Evolutionary conservation across 2,113 vertebrate species (phyloP).

Genomic region (Sinocyclocheilus rhinocerous): DNA sequence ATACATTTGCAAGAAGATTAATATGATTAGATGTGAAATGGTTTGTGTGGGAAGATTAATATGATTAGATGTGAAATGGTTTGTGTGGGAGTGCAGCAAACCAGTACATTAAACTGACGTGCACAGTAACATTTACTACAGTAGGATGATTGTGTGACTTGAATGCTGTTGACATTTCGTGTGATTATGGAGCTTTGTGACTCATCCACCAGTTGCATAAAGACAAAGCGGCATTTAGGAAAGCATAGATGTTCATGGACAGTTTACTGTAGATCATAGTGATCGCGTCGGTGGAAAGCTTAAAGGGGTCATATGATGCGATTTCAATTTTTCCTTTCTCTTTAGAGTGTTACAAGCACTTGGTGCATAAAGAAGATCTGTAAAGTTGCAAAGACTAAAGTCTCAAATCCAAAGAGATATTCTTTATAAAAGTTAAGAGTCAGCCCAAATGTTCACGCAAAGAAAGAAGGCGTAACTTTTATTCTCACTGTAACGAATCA

Average conservation of each 20-base stretch:
- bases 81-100: background rate
- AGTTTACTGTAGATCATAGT: background rate
- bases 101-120: background rate
- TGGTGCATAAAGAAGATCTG: no score
- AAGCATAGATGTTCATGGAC: background rate
- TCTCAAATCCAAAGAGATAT: no score
- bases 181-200: background rate
- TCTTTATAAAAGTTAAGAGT: no score
- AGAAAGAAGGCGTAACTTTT: no score
- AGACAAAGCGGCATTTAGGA: background rate
- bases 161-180: constrained; percentile 22
- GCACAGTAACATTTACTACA: constrained; percentile 3
- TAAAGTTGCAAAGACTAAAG: no score
- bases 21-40: background rate
- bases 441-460: no score
- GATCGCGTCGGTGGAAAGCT: background rate
- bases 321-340: no score
- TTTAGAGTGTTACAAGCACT: no score
- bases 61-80: background rate
- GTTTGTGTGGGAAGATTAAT: background rate
- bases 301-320: no score
- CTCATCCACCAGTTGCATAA: background rate
- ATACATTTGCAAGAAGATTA: background rate
- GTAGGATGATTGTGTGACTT: constrained; percentile 11
- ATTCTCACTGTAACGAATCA: no score